Conservation (phyloP, 2,797 vertebrate species). For the Cyprinella venusta region DNA sequence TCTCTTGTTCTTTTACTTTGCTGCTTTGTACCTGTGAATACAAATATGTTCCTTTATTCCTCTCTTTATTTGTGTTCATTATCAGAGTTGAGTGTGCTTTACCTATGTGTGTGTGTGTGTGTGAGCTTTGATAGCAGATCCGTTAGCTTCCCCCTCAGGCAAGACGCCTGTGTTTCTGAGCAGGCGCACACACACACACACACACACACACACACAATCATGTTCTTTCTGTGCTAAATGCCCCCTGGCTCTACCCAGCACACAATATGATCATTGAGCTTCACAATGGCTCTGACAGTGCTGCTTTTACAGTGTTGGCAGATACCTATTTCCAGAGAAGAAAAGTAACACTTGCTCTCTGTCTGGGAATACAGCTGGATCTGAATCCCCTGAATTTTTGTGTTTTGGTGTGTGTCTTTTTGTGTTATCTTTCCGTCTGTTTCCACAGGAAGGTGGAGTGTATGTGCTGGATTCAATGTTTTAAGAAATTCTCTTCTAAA, state of each 20-base stretch:
- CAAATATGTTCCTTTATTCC: conserved; percentile 21
- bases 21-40: conserved; percentile 38
- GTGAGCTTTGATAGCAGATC: conserved; percentile 61
- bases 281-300: conserved; percentile 57
- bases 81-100: conserved; percentile 58
- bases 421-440: not conserved
- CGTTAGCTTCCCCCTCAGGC: conserved; percentile 62
- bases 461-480: not conserved
- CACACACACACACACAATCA: conserved; percentile 41
- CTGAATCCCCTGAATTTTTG: not conserved
- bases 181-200: conserved; percentile 34
- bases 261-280: conserved; percentile 56
- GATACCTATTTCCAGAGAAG: conserved; percentile 52
- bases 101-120: conserved; percentile 42
- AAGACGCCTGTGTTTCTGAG: conserved; percentile 41
- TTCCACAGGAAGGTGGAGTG: not conserved
- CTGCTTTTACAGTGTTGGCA: conserved; percentile 51
- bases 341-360: conserved; percentile 40
- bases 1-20: conserved; percentile 20
- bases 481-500: not conserved
- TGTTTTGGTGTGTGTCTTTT: not conserved
- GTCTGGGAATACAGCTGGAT: conserved; percentile 30
- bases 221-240: conserved; percentile 52
- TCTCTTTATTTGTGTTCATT: conserved; percentile 46
- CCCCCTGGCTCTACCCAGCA: conserved; percentile 55